A percentile compares a stretch with the other conserved stretches of the same genome.
Conservation (phyloP, 2,888 invertebrate genomes). For the Parascotia fuliginaria region DNA sequence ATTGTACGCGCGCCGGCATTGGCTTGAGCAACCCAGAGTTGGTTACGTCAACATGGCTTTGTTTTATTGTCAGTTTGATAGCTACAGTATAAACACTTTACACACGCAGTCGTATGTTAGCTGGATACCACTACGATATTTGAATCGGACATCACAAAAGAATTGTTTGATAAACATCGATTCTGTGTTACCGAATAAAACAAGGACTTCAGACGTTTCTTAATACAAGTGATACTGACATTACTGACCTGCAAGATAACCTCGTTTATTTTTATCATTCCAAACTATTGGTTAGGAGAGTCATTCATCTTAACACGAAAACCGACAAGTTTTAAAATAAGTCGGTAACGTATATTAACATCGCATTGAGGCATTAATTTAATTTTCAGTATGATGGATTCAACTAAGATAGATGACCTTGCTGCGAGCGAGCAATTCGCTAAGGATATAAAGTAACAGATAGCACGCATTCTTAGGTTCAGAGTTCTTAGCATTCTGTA, state of each 20-base stretch:
- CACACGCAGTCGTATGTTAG: conserved; percentile 18
- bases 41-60: conserved; percentile 67
- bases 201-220: conserved; percentile 1
- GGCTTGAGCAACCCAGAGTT: conserved; percentile 62
- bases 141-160: conserved; percentile 1
- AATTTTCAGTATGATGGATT: conserved; percentile 43
- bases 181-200: conserved; percentile 11
- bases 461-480: no score
- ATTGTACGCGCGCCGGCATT: conserved; percentile 59
- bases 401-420: conserved; percentile 43
- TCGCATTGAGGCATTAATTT: conserved; percentile 44
- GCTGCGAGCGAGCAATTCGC: conserved; percentile 21
- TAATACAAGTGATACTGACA: not conserved
- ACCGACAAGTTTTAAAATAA: conserved; percentile 36
- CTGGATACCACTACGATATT: conserved; percentile 18
- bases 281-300: conserved; percentile 11
- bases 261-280: conserved; percentile 28
- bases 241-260: conserved; percentile 23
- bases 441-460: conserved; percentile 38
- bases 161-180: conserved; percentile 1
- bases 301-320: conserved; percentile 21
- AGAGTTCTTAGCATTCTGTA: conserved; percentile 49
- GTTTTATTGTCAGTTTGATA: conserved; percentile 51
- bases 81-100: conserved; percentile 36
- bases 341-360: conserved; percentile 38